These are phyloP conservation scores for Drosophila hamatofila DNA, from an alignment of 2,888 invertebrate species.

Conservation along the genomic window DNA sequence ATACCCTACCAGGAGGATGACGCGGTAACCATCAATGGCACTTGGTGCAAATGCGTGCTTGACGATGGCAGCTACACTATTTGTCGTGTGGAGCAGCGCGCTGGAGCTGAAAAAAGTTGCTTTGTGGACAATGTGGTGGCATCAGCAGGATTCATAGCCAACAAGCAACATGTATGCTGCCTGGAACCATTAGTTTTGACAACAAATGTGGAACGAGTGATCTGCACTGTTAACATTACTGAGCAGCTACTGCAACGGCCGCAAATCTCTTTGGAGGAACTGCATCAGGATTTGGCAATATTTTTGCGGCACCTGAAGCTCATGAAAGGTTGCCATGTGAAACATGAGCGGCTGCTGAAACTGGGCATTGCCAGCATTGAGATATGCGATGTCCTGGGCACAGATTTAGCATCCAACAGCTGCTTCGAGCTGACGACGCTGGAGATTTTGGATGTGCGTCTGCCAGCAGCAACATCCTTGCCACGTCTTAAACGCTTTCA, in stretches of 20 bases:
- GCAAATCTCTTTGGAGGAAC: constrained; percentile 22
- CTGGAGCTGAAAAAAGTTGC: constrained; percentile 58
- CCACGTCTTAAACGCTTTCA: constrained; percentile 18
- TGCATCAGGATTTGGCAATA: constrained; percentile 42
- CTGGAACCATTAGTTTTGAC: constrained; percentile 29
- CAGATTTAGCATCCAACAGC: constrained; percentile 10
- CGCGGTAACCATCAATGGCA: constrained; percentile 11
- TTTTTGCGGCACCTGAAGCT: constrained; percentile 55
- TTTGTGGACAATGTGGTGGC: constrained; percentile 74
- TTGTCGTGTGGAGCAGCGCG: constrained; percentile 63
- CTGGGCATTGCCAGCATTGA: constrained; percentile 71
- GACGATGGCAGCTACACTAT: constrained; percentile 51
- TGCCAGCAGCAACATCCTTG: constrained; percentile 29
- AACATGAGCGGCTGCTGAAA: constrained; percentile 40
- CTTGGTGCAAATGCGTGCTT: constrained; percentile 68
- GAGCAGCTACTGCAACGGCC: constrained; percentile 40
- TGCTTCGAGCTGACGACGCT: constrained; percentile 65
- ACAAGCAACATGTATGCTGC: constrained; percentile 32
- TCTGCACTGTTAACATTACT: constrained; percentile 49
- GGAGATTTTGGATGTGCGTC: constrained; percentile 65
- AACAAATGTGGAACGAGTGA: constrained; percentile 1
- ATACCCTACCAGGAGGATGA: constrained; percentile 26
- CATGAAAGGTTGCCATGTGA: constrained; percentile 50
- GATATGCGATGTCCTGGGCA: constrained; percentile 38
- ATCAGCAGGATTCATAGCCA: constrained; percentile 20